phyloP scores from a whole-genome alignment of 2,113 vertebrate genomes.

The Mus pahari region DNA sequence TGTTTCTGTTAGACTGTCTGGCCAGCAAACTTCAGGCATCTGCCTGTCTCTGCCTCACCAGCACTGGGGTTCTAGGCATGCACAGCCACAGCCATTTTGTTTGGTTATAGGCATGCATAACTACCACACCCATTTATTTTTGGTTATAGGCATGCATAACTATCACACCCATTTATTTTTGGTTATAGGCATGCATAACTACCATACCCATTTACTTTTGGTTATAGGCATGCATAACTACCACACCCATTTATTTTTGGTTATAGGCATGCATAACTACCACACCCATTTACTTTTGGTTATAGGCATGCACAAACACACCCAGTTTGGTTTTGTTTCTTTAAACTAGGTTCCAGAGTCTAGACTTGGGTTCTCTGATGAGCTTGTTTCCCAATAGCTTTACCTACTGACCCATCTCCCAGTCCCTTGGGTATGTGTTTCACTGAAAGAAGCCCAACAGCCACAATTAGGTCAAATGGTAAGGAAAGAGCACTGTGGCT shows the following conservation, averaged over 20 bases:
- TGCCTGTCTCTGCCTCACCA: no score
- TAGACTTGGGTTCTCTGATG: background rate
- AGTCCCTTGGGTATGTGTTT: background rate
- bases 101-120: background rate
- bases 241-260: no score
- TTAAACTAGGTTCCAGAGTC: background rate
- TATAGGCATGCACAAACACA: background rate
- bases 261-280: background rate
- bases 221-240: background rate
- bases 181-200: background rate
- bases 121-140: background rate
- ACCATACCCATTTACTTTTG: background rate
- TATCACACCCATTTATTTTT: background rate
- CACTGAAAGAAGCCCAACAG: no score
- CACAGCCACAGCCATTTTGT: background rate
- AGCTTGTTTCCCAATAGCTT: background rate
- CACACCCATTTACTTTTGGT: background rate
- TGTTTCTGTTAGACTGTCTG: background rate
- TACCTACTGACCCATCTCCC: background rate
- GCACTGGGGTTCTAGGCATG: background rate
- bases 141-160: background rate
- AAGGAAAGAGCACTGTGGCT: background rate
- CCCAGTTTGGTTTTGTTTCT: background rate
- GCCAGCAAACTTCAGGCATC: background rate
- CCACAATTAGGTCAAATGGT: background rate